Conservation (phyloP, 2,113 vertebrate genomes). For the Aphelocoma coerulescens region DNA sequence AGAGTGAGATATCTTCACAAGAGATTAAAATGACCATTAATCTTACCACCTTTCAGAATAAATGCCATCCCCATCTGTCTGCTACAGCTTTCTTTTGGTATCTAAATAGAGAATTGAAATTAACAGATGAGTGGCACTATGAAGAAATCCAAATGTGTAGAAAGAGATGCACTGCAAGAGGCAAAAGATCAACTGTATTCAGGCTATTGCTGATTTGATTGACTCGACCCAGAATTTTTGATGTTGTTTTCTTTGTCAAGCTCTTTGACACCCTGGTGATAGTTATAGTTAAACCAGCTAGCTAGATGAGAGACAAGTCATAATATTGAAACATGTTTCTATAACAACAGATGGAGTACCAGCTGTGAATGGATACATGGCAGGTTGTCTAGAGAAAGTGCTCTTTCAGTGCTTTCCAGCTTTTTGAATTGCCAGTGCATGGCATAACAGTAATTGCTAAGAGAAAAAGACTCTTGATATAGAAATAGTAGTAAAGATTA, state of each 20-base stretch:
- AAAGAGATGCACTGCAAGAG: neutral
- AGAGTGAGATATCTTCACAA: neutral
- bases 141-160: neutral
- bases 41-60: neutral
- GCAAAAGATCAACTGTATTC: neutral
- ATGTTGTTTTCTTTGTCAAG: neutral
- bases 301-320: neutral
- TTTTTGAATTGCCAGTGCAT: neutral
- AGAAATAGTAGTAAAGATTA: neutral
- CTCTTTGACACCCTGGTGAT: neutral
- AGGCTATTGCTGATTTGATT: neutral
- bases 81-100: neutral
- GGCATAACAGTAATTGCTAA: neutral
- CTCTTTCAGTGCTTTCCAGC: neutral
- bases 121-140: neutral
- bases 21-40: neutral
- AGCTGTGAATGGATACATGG: neutral
- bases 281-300: neutral
- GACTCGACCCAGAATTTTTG: neutral
- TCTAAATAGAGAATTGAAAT: neutral
- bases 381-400: neutral
- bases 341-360: slow-evolving; percentile 16
- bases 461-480: neutral
- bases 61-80: neutral
- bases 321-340: slow-evolving; percentile 15